phyloP scores from a whole-genome alignment of 2,113 vertebrate genomes.

The Mastomys natalensis region DNA sequence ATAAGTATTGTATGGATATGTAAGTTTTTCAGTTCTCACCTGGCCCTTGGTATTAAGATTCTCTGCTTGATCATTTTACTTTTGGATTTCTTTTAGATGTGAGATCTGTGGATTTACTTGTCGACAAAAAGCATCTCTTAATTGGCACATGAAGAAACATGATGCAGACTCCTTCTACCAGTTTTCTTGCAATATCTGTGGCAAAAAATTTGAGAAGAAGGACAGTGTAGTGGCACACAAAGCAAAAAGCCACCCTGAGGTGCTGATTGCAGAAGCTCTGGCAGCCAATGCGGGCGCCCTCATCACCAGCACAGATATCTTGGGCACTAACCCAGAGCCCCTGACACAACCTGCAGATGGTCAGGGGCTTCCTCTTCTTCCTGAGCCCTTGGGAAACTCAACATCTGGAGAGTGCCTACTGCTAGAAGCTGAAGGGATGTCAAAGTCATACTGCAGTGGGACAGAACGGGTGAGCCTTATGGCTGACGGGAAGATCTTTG shows the following conservation, averaged over 20 bases:
- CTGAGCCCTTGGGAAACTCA: slow-evolving; percentile 86
- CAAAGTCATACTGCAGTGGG: slow-evolving; percentile 86
- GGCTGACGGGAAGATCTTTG: slow-evolving; percentile 88
- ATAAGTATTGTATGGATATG: not conserved
- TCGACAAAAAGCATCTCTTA: slow-evolving; percentile 98
- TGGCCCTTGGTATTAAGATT: not conserved
- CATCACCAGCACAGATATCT: slow-evolving; percentile 94
- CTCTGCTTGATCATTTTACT: slow-evolving; percentile 36
- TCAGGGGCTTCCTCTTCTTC: slow-evolving; percentile 88
- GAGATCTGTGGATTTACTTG: slow-evolving; percentile 99
- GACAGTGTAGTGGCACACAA: slow-evolving; percentile 99
- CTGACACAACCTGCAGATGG: slow-evolving; percentile 86
- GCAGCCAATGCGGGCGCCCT: slow-evolving; percentile 97
- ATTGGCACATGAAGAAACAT: slow-evolving; percentile 99
- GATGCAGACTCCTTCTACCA: slow-evolving; percentile 98
- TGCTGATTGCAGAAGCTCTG: slow-evolving; percentile 97
- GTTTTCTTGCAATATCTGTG: slow-evolving; percentile 98
- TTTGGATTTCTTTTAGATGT: slow-evolving; percentile 87
- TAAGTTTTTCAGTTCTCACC: not conserved
- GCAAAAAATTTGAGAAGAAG: slow-evolving; percentile 99
- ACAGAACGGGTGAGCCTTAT: slow-evolving; percentile 86
- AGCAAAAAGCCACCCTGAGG: slow-evolving; percentile 98
- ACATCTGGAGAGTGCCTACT: slow-evolving; percentile 86
- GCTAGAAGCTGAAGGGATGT: slow-evolving; percentile 85
- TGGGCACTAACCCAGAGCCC: slow-evolving; percentile 87